phyloP scores from a whole-genome alignment of 2,113 vertebrate species.

The Scortum barcoo region DNA sequence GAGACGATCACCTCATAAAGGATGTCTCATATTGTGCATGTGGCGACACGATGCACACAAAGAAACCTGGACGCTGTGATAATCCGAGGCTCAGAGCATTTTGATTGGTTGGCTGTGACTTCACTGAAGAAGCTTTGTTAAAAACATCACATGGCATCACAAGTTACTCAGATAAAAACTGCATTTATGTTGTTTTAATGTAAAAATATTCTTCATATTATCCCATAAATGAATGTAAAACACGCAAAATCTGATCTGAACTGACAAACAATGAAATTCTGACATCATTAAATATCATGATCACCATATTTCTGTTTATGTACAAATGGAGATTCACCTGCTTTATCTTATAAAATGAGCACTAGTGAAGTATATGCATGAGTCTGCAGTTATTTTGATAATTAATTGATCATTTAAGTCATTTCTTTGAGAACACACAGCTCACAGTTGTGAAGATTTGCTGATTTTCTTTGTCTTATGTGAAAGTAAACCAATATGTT shows the following conservation, averaged over 20 bases:
- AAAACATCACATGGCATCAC: background rate
- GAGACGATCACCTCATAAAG: background rate
- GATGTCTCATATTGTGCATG: background rate
- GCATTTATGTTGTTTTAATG: background rate
- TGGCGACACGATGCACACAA: slow-evolving; percentile 11
- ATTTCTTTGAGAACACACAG: background rate
- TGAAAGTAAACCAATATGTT: background rate
- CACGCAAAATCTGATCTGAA: background rate
- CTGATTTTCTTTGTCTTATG: background rate
- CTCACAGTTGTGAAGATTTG: background rate
- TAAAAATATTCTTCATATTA: background rate
- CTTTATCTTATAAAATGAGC: background rate
- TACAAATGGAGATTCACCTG: background rate
- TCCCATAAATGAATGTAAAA: background rate
- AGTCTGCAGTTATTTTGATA: background rate
- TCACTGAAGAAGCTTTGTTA: slow-evolving; percentile 24
- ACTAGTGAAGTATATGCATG: too few relatives aligned
- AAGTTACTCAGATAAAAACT: background rate
- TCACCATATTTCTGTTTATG: background rate
- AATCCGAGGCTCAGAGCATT: background rate
- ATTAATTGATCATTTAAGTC: background rate
- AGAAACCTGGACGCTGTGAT: slow-evolving; percentile 11
- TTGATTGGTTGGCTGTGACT: slow-evolving; percentile 45
- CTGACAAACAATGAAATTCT: too few relatives aligned
- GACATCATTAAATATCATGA: too few relatives aligned